Evolutionary conservation across 2,888 invertebrate genomes (phyloP), one percentile per base, ranked within the genome.

Genomic region (Ophion costatus): DNA sequence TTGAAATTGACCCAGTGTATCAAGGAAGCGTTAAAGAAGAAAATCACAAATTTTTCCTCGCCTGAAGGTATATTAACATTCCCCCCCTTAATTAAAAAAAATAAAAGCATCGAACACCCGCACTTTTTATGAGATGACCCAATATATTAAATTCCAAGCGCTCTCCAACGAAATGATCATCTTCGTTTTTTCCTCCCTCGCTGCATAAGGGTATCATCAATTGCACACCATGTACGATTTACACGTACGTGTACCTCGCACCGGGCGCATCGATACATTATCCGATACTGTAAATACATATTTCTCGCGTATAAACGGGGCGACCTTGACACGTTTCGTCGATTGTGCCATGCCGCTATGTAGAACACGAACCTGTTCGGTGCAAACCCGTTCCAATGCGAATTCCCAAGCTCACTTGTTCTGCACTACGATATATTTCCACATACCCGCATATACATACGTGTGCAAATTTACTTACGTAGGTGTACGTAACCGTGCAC

Each of bases 321-420:
- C 73, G 84, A 84, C 84, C 84, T 84, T 84, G 84, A 84, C 81
- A 80, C 77, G 81, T 81, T 81, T 80, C 24, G 78, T 64, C 69
- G 81, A 84, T 84, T 69, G 76, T 63, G 71, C 59, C 59, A 79
- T 71, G 63, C 66, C 69, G 61, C 61, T 81, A 77, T 73, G 59
- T 67, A 67, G 63, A 78, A 74, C 74, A 51, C 69, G 79, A 85
- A 80, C 83, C 80, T 83, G 83, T 83, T 83, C 77, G 70, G 51
- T 69, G 66, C 57, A 85, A 83, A 85, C 85, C 66, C 73, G 85
- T 83, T 80, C 29, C 73, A 66, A 59, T 57, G 66, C 56, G 42
- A 73, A 24, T 78, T 33, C 61, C 57, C n/a, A 38, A 56, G 66
- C 64, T 76, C 56, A 59, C 67, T 69, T 64, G 79, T 17, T 66